Conservation (phyloP, 2,888 invertebrate genomes). For the Matsumyia berberina region DNA sequence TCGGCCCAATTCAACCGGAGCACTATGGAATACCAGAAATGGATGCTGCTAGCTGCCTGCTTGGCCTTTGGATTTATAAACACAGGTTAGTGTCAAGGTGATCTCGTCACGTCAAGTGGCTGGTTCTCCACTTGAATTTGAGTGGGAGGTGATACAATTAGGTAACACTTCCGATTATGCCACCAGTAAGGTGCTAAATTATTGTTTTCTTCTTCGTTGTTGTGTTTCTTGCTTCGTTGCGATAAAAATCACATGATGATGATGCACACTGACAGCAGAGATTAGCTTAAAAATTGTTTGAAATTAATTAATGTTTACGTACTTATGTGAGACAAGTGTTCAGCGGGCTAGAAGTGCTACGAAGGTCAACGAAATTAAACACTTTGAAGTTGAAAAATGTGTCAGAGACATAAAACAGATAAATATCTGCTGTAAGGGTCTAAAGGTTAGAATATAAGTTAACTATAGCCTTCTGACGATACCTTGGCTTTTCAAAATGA, state of each 20-base stretch:
- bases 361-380: constrained; percentile 30
- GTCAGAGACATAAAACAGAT: background rate
- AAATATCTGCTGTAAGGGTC: too few species aligned
- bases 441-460: background rate
- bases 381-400: constrained; percentile 4
- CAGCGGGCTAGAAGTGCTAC: background rate
- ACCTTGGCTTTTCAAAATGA: background rate
- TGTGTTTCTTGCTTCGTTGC: background rate
- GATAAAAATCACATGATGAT: constrained; percentile 1
- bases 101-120: constrained; percentile 13
- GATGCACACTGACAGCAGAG: background rate
- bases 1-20: constrained; percentile 1
- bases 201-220: background rate
- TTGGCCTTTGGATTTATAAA: constrained; percentile 56
- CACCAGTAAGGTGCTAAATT: constrained; percentile 5
- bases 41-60: constrained; percentile 39
- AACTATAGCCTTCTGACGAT: background rate
- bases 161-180: background rate
- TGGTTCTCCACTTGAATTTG: background rate
- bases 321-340: constrained; percentile 13
- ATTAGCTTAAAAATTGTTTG: too few species aligned
- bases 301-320: background rate
- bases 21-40: constrained; percentile 58
- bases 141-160: constrained; percentile 9
- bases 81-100: constrained; percentile 59